Conservation (phyloP, 2,113 vertebrate genomes). For the Illadopsis cleaveri region DNA sequence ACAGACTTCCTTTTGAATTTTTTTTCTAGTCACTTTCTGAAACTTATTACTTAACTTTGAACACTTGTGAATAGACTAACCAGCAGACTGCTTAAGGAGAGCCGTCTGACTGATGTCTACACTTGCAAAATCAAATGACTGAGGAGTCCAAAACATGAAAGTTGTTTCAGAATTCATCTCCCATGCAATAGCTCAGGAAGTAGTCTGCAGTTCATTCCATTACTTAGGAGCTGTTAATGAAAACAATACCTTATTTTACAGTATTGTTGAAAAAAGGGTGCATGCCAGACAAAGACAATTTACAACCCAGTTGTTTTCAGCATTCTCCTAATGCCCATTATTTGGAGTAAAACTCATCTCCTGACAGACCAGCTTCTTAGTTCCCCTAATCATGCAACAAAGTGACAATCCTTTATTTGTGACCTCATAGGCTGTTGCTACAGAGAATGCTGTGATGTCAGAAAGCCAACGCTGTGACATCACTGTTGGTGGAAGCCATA, state of each 20-base stretch:
- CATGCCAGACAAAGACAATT: neutral
- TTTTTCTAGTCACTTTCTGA: neutral
- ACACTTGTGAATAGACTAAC: neutral
- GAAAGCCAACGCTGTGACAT: neutral
- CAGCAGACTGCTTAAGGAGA: neutral
- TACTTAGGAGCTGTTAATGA: neutral
- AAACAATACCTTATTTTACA: neutral
- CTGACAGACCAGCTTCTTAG: slow-evolving; percentile 13
- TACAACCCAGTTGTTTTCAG: slow-evolving; percentile 1
- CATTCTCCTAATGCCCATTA: slow-evolving; percentile 18
- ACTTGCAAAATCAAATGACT: neutral
- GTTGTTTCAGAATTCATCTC: neutral
- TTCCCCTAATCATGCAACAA: slow-evolving; percentile 35
- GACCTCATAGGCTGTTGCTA: slow-evolving; percentile 39
- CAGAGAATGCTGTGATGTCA: neutral
- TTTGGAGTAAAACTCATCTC: slow-evolving; percentile 28
- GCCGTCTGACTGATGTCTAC: neutral
- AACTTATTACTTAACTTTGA: neutral
- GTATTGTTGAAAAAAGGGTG: neutral
- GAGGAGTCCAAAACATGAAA: neutral
- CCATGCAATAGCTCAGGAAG: neutral
- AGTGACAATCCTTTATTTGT: slow-evolving; percentile 35
- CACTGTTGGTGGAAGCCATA: neutral
- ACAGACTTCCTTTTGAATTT: neutral
- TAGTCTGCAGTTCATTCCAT: neutral